A percentile compares a stretch with the other conserved stretches of the same genome.
phyloP scores from a whole-genome alignment of 1,140 invertebrate genomes.

The Plodia interpunctella region DNA sequence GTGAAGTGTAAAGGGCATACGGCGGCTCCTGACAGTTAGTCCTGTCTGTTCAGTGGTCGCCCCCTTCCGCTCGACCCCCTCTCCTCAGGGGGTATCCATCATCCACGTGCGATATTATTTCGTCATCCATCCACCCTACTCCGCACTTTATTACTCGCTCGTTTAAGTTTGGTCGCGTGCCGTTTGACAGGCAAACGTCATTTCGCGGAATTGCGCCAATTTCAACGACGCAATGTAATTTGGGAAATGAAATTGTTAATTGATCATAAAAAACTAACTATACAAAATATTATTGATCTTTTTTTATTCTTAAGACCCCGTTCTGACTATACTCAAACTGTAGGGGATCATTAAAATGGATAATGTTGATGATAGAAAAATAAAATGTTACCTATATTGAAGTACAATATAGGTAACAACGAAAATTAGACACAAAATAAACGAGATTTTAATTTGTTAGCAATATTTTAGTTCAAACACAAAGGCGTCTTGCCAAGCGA shows the following conservation, averaged over 20 bases:
- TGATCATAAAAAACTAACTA: too few relatives aligned
- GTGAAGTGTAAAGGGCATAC: neutral
- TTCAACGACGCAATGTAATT: neutral
- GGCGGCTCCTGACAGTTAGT: constrained; percentile 1
- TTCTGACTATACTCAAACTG: too few relatives aligned
- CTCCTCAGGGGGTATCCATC: constrained; percentile 35
- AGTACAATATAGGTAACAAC: too few relatives aligned
- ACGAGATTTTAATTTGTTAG: neutral
- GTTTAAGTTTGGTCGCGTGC: constrained; percentile 18
- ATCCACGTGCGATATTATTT: constrained; percentile 45
- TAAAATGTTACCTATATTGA: too few relatives aligned
- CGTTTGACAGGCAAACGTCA: neutral
- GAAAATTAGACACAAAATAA: too few relatives aligned
- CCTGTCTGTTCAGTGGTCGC: constrained; percentile 6
- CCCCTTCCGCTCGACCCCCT: constrained; percentile 36
- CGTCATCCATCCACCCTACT: constrained; percentile 34
- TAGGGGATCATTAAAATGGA: too few relatives aligned
- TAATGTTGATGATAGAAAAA: too few relatives aligned
- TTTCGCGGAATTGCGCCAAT: constrained; percentile 3
- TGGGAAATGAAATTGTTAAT: neutral
- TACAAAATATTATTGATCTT: too few relatives aligned
- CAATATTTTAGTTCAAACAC: neutral
- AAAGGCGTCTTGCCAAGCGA: neutral
- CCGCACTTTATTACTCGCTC: constrained; percentile 45
- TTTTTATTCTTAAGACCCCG: too few relatives aligned